Percentiles rank a stretch among this genome's conserved stretches.
Evolutionary conservation across 2,113 vertebrate genomes (phyloP).

Genomic region (Pleuronectes platessa): DNA sequence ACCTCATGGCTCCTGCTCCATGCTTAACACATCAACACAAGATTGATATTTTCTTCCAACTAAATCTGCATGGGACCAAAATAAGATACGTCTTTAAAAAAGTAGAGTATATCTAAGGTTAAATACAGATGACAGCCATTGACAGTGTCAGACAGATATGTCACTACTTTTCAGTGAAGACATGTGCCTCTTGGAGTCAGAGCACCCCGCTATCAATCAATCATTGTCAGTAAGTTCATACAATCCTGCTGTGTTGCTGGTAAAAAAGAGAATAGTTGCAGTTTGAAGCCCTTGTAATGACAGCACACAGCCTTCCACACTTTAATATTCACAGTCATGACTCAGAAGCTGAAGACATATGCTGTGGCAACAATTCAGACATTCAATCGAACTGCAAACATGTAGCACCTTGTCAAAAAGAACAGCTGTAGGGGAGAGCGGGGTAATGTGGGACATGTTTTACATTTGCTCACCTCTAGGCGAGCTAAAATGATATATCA

Average conservation of each 20-base stretch:
- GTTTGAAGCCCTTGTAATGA: slow-evolving; percentile 53
- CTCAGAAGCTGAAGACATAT: slow-evolving; percentile 70
- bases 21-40: no score
- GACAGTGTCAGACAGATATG: slow-evolving; percentile 28
- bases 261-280: slow-evolving; percentile 50
- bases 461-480: no score
- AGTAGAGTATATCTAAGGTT: neutral
- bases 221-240: slow-evolving; percentile 51
- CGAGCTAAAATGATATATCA: no score
- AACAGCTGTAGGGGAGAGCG: slow-evolving; percentile 39
- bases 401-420: slow-evolving; percentile 77
- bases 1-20: no score
- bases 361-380: slow-evolving; percentile 75
- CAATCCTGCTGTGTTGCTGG: slow-evolving; percentile 31
- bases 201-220: slow-evolving; percentile 48
- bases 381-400: slow-evolving; percentile 75
- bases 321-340: slow-evolving; percentile 60
- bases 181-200: slow-evolving; percentile 6
- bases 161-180: slow-evolving; percentile 15
- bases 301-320: slow-evolving; percentile 43
- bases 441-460: no score
- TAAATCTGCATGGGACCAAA: neutral
- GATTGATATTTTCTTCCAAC: no score
- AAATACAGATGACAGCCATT: slow-evolving; percentile 31
- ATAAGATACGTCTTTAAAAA: neutral